Percentiles rank a stretch among this genome's conserved stretches.
phyloP scores from a whole-genome alignment of 1,140 invertebrate species.

The Euura lappo region DNA sequence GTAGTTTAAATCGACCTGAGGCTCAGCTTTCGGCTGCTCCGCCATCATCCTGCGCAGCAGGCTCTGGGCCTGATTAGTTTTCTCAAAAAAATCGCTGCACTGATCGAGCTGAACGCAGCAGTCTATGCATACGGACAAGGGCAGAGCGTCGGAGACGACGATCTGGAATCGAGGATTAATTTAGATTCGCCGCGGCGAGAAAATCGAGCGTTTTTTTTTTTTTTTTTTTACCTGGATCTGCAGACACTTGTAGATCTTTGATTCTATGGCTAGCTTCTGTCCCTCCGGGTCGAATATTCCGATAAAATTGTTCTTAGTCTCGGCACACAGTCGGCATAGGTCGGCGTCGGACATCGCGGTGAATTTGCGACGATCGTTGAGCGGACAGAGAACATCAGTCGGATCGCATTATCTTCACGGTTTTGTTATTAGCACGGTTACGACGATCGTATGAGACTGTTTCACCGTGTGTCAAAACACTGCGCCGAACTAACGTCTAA shows the following conservation, averaged over 20 bases:
- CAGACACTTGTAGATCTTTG: conserved; percentile 59
- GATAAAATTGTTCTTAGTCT: conserved; percentile 51
- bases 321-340: conserved; percentile 63
- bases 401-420: too few species aligned
- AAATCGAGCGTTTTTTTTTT: too few species aligned
- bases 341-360: conserved; percentile 45
- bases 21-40: conserved; percentile 37
- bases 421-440: too few species aligned
- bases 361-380: too few species aligned
- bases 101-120: conserved; percentile 55
- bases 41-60: conserved; percentile 45
- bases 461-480: too few species aligned
- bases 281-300: conserved; percentile 60
- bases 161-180: conserved; percentile 34
- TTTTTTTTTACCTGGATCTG: conserved; percentile 52
- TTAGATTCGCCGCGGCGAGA: too few species aligned
- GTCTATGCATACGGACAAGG: conserved; percentile 52
- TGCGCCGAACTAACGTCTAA: too few species aligned
- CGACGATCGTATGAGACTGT: too few species aligned
- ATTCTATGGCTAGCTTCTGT: conserved; percentile 51
- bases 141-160: conserved; percentile 47
- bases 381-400: too few species aligned
- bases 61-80: conserved; percentile 54
- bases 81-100: conserved; percentile 57
- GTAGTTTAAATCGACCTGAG: conserved; percentile 39